These are phyloP conservation scores for Villa cingulata DNA, from an alignment of 2,888 invertebrate species.

Conservation along the genomic window DNA sequence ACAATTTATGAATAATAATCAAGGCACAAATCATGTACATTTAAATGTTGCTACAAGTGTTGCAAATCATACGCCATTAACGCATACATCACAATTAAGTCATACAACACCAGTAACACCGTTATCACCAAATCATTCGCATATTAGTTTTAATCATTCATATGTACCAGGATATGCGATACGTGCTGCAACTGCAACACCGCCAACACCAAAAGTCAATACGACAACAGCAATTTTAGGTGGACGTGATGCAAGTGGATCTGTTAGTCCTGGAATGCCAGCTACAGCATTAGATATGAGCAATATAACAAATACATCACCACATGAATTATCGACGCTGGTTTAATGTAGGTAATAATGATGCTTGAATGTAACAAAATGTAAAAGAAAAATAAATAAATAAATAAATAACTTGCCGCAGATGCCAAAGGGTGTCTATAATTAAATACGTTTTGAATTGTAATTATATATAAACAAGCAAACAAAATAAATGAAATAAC, in stretches of 20 bases:
- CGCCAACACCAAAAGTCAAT: slow-evolving; percentile 32
- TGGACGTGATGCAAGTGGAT: slow-evolving; percentile 42
- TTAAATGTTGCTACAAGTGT: slow-evolving; percentile 13
- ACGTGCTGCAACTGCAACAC: slow-evolving; percentile 34
- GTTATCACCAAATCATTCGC: slow-evolving; percentile 35
- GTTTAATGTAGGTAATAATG: slow-evolving; percentile 37
- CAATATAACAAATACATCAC: slow-evolving; percentile 47
- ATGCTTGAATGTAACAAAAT: no score
- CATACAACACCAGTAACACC: slow-evolving; percentile 31
- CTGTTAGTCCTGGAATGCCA: slow-evolving; percentile 50
- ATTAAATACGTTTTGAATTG: no score
- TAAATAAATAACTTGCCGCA: background rate
- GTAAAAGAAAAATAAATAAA: background rate
- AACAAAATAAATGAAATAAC: no score
- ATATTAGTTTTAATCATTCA: slow-evolving; percentile 34
- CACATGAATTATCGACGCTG: slow-evolving; percentile 56
- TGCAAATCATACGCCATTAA: slow-evolving; percentile 17
- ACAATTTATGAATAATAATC: slow-evolving; percentile 19
- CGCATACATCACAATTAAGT: slow-evolving; percentile 18
- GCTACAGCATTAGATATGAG: slow-evolving; percentile 42
- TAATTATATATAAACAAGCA: no score
- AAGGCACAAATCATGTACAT: slow-evolving; percentile 9
- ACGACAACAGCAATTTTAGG: slow-evolving; percentile 15
- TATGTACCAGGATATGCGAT: slow-evolving; percentile 25
- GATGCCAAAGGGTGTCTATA: no score